Evolutionary conservation across 2,888 invertebrate species (phyloP), one percentile per base, ranked within the genome.

Genomic region (Lepidochrysops patricia): DNA sequence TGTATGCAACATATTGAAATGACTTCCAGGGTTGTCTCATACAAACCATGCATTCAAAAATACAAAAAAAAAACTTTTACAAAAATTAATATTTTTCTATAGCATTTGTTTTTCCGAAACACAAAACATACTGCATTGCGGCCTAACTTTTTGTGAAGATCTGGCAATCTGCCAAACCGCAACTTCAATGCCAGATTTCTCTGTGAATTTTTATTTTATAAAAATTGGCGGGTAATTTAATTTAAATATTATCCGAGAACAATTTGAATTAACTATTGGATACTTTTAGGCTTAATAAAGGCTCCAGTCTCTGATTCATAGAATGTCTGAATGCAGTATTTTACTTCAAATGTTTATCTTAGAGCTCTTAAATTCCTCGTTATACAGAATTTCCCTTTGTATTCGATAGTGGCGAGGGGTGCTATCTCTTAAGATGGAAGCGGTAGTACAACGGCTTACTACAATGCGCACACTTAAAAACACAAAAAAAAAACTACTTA

Each of bases 141-240:
- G 54, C 54, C 27, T 27, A 52, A 29, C 52, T 29, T 29, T 54
- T 54, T 54, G 27, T 32, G 6, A 1, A 27, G 13, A 29, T 32
- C 54, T 54, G 54, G 54, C 54, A 15, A 1, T 7, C 9, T 19
- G 54, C 54, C 54, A 54, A 32, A 54, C 54, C 54, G 29, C 54
- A 54, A 32, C 54, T 29, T 19, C 54, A 54, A 54, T 54, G 54
- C 32, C 32, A 54, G 54, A 32, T 54, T 52, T 52, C 52, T 27
- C 54, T 54, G 29, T 29, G 19, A 54, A 32, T 54, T 54, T 52
- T 54, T 54, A 29, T 29, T 4, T 29, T 13, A 54, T 54, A 32
- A 19, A 54, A 54, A 29, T 54, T 54, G 9, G 12, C 54, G 54
- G 54, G 54, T 32, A 54, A 29, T 19, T 54, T 27, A 52, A 52